Conservation (phyloP, 2,113 vertebrate species). For the Nesogale talazaci region DNA sequence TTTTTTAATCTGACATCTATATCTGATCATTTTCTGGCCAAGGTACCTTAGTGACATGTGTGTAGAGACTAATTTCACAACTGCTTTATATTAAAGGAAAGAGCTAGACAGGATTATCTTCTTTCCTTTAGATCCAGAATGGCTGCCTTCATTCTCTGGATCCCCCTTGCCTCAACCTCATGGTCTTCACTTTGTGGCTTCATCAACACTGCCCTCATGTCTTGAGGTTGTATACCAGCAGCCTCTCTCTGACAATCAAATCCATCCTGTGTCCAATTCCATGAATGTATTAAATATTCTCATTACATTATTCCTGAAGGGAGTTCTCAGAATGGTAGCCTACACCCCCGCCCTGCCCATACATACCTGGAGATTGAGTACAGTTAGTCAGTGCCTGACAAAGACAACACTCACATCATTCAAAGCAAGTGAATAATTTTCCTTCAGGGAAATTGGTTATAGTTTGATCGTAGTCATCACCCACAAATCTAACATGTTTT, state of each 20-base stretch:
- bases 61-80: conserved; percentile 11
- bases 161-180: not conserved
- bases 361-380: not conserved
- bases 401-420: not conserved
- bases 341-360: not conserved
- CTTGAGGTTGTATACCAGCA: not conserved
- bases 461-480: not conserved
- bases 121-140: not conserved
- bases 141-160: not conserved
- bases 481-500: not conserved
- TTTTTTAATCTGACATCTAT: not conserved
- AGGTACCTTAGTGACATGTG: not conserved
- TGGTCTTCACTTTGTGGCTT: not conserved
- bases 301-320: not conserved
- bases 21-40: not conserved
- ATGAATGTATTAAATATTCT: not conserved
- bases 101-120: not conserved
- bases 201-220: not conserved
- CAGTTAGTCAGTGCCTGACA: not conserved
- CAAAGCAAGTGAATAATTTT: not conserved
- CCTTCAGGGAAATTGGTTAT: not conserved
- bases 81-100: not conserved
- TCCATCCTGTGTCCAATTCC: not conserved
- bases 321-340: conserved; percentile 7
- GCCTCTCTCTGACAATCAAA: not conserved